Percentiles rank a stretch among this genome's conserved stretches.
Evolutionary conservation across 2,888 invertebrate genomes (phyloP).

Genomic region (Augiades crinisus): DNA sequence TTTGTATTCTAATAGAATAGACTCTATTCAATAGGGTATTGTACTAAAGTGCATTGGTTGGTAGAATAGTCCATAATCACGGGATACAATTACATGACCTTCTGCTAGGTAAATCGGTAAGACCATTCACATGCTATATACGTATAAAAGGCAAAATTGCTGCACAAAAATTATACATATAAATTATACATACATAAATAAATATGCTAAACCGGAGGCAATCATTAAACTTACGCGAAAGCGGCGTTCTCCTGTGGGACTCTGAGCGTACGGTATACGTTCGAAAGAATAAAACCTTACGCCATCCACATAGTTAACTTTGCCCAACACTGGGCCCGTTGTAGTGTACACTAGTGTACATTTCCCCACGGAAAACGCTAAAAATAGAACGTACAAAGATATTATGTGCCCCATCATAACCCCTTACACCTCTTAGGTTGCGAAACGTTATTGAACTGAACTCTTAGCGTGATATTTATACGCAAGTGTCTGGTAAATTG

Average conservation of each 20-base stretch:
- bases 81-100: no score
- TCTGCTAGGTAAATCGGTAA: no score
- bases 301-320: background rate
- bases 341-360: background rate
- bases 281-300: background rate
- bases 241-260: background rate
- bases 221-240: background rate
- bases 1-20: no score
- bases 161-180: background rate
- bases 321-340: background rate
- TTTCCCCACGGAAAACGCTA: background rate
- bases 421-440: no score
- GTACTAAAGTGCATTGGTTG: no score
- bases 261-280: background rate
- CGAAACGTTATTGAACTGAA: no score
- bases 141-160: no score
- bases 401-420: background rate
- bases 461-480: no score
- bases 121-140: no score
- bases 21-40: no score
- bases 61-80: no score
- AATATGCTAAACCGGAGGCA: background rate
- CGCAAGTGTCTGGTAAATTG: no score
- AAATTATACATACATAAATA: background rate
- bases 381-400: background rate